Conservation (phyloP, 2,888 invertebrate species). For the Dendrolimus houi region DNA sequence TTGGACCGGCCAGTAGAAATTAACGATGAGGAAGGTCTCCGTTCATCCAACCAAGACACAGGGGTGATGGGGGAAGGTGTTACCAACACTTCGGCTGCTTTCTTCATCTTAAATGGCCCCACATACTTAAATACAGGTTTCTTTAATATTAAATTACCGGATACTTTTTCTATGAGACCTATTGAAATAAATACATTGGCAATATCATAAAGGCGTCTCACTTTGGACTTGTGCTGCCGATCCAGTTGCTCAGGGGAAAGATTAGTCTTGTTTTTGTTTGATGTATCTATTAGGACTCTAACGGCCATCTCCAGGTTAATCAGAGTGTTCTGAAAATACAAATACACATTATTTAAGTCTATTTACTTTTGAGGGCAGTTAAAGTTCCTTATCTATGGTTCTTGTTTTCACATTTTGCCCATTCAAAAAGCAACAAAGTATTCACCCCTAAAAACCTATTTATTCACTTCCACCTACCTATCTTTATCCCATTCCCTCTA, state of each 20-base stretch:
- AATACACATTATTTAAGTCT: constrained; percentile 3
- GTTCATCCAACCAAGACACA: constrained; percentile 38
- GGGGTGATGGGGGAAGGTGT: constrained; percentile 61
- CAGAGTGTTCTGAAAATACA: constrained; percentile 72
- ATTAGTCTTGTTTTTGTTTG: constrained; percentile 63
- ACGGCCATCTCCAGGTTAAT: constrained; percentile 82
- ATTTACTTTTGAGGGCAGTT: background rate
- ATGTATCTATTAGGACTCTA: constrained; percentile 75
- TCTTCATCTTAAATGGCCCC: constrained; percentile 67
- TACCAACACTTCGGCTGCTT: constrained; percentile 36
- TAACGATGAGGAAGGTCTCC: constrained; percentile 40
- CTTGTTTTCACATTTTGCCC: too few relatives aligned
- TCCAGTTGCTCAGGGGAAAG: constrained; percentile 69
- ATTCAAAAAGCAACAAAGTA: too few relatives aligned
- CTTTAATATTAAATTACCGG: constrained; percentile 75
- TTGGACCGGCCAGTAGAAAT: constrained; percentile 58
- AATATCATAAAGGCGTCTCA: constrained; percentile 85
- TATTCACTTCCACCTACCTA: too few relatives aligned
- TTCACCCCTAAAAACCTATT: too few relatives aligned
- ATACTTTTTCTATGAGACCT: constrained; percentile 82
- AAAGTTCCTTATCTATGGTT: background rate
- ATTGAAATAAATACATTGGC: constrained; percentile 86
- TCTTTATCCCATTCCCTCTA: too few relatives aligned
- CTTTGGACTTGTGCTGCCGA: constrained; percentile 80
- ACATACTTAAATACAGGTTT: constrained; percentile 82